Base-by-base conservation (phyloP, 35 echinoderm and acorn worm genomes). In the Apostichopus japonicus region DNA sequence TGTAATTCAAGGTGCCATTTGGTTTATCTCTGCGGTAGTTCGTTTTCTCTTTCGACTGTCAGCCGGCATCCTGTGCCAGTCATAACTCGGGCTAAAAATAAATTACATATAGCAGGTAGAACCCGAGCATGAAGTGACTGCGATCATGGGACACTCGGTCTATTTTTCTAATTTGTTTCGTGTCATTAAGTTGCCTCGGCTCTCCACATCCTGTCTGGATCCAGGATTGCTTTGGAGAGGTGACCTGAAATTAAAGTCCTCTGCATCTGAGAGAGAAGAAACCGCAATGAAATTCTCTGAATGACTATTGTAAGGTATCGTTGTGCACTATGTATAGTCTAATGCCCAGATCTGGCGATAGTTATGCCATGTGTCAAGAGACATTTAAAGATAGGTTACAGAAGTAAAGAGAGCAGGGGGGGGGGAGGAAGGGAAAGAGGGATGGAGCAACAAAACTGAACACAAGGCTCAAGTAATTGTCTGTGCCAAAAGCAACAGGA, bases 261-360 rank as follows among this genome's bases (percentile, higher is more conserved):
- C 54, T n/a, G 4, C 81, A 57, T 53, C 81, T 6, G 33, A 55
- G 54, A 3, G 55, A 57, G 7, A 16, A 55, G 15, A 84, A 84
- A 84, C 81, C 81, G 81, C 81, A 84, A 57, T 9, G 54, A 84
- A 84, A 84, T 84, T 84, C 81, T 84, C 81, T n/a, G 56, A 54
- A 84, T 84, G 23, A 57, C 81, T 84, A 6, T 19, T 75, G 71
- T n/a, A 75, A 13, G 57, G 71, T 75, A 4, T 21, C 71, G 5
- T 75, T 75, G 71, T 75, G 57, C 13, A 61, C 57, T 75, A 19
- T 21, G 7, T 7, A 75, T 14, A 21, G 22, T n/a, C 15, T 19
- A 75, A 75, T 75, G 71, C 15, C 71, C 16, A 75, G 71, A 75
- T 75, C 15, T 19, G 71, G 71, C 71, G 6, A 6, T n/a, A 75